Conservation (phyloP, 2,797 vertebrate genomes). For the Adrianichthys oophorus region DNA sequence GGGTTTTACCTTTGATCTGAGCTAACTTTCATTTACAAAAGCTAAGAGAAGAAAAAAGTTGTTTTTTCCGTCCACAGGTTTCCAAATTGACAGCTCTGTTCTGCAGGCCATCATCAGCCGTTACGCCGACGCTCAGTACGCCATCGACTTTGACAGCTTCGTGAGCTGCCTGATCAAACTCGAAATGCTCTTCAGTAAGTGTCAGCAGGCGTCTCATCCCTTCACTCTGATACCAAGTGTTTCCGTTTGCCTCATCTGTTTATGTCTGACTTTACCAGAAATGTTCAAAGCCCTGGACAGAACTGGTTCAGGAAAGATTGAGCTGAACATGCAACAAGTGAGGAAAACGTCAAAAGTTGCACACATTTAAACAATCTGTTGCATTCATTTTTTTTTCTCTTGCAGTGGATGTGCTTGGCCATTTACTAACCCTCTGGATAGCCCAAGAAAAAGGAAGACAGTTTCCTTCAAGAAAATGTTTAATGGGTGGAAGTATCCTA, state of each 20-base stretch:
- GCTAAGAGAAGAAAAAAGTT: neutral
- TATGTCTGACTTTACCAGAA: constrained; percentile 49
- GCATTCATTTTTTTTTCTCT: constrained; percentile 20
- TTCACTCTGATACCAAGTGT: too few relatives aligned
- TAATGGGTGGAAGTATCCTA: neutral
- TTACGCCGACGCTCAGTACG: constrained; percentile 73
- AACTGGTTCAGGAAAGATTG: constrained; percentile 67
- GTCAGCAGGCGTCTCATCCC: constrained; percentile 3
- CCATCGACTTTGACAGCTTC: constrained; percentile 86
- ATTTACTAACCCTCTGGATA: constrained; percentile 45
- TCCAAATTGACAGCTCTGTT: constrained; percentile 78
- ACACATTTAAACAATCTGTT: neutral
- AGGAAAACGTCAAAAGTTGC: neutral
- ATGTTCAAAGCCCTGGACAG: constrained; percentile 77
- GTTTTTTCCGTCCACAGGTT: constrained; percentile 70
- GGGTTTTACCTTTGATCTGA: neutral
- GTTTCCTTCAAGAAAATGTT: neutral
- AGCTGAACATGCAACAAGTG: constrained; percentile 77
- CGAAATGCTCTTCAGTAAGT: constrained; percentile 90
- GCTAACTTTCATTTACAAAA: neutral
- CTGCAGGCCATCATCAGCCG: constrained; percentile 78
- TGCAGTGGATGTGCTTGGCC: constrained; percentile 72
- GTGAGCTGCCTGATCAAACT: constrained; percentile 84
- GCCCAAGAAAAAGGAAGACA: neutral
- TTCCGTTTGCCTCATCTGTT: too few relatives aligned